Evolutionary conservation across 2,113 vertebrate genomes (phyloP).

Genomic region (Scomber japonicus): DNA sequence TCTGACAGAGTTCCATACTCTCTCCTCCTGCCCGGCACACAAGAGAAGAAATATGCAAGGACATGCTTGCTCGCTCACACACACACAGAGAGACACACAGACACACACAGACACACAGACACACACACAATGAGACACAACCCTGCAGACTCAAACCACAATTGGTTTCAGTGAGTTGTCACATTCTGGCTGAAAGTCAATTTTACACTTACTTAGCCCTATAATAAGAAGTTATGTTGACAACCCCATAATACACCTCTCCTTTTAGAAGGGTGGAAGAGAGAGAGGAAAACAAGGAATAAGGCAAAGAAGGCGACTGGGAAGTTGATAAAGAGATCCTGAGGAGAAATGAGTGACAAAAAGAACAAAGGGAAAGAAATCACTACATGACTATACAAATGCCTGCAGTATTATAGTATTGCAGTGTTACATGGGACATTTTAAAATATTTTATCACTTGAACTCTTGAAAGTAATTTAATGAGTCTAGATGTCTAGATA

Average conservation of each 20-base stretch:
- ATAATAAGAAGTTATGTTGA: slow-evolving; percentile 78
- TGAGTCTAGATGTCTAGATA: background rate
- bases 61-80: background rate
- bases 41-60: slow-evolving; percentile 27
- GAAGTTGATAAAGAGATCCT: slow-evolving; percentile 16
- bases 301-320: background rate
- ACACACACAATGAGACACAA: slow-evolving; percentile 19
- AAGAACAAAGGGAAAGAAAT: background rate
- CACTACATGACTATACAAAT: background rate
- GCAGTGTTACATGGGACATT: no score
- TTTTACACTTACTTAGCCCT: slow-evolving; percentile 78
- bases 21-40: background rate
- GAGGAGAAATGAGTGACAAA: slow-evolving; percentile 9
- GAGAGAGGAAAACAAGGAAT: slow-evolving; percentile 21
- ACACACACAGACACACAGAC: slow-evolving; percentile 19
- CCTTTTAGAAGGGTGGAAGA: slow-evolving; percentile 23
- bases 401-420: no score
- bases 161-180: slow-evolving; percentile 65
- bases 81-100: slow-evolving; percentile 22
- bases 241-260: slow-evolving; percentile 61
- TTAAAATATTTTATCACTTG: background rate
- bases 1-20: slow-evolving; percentile 8
- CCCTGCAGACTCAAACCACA: slow-evolving; percentile 42
- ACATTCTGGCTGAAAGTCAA: slow-evolving; percentile 75
- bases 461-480: background rate